Percentiles rank a stretch among this genome's conserved stretches.
Evolutionary conservation across 2,113 vertebrate genomes (phyloP).

Genomic region (Upupa epops): DNA sequence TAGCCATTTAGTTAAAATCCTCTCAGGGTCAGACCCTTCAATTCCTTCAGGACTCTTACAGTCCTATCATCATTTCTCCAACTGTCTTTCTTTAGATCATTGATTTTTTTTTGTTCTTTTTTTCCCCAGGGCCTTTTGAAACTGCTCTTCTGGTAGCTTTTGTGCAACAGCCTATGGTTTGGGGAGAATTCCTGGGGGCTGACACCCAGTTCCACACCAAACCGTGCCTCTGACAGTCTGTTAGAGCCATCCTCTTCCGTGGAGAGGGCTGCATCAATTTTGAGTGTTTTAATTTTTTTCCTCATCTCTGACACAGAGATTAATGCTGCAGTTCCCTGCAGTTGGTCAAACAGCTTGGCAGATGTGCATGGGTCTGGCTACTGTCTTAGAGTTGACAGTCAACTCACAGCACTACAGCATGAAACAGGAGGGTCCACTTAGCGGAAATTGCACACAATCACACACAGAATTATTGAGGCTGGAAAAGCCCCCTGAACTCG

Average conservation of each 20-base stretch:
- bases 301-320: slow-evolving; percentile 9
- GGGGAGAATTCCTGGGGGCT: background rate
- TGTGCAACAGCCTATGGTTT: background rate
- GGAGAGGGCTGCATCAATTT: slow-evolving; percentile 21
- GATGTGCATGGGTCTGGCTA: background rate
- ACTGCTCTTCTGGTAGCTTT: slow-evolving; percentile 41
- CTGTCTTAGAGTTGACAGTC: background rate
- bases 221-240: slow-evolving; percentile 5
- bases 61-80: slow-evolving; percentile 52
- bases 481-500: too few relatives aligned
- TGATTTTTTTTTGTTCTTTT: slow-evolving; percentile 14
- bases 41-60: slow-evolving; percentile 64
- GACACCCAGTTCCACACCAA: background rate
- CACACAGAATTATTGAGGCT: too few relatives aligned
- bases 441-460: too few relatives aligned
- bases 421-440: background rate
- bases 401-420: background rate
- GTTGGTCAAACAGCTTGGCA: background rate
- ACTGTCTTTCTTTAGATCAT: slow-evolving; percentile 56
- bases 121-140: slow-evolving; percentile 24
- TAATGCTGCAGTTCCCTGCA: slow-evolving; percentile 27
- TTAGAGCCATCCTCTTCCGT: background rate
- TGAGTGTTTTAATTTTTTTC: slow-evolving; percentile 4
- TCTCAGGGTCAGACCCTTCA: slow-evolving; percentile 62
- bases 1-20: slow-evolving; percentile 75